These are phyloP conservation scores for Torymus texanus DNA, from an alignment of 2,888 invertebrate species.

Conservation along the genomic window DNA sequence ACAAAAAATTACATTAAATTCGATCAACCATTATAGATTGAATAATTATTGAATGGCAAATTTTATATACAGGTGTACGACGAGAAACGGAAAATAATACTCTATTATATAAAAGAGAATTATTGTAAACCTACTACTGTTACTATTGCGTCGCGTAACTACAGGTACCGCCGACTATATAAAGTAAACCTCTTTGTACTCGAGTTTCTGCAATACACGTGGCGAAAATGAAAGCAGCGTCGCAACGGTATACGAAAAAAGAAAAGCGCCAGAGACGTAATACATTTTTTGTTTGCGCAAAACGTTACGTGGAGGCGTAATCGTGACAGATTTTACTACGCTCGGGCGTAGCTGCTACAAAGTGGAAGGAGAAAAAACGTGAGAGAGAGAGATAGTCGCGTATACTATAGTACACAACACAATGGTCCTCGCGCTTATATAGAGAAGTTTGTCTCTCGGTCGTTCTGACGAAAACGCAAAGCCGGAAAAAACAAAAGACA, in stretches of 20 bases:
- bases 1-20: no score
- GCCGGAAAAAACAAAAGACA: conserved; percentile 32
- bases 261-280: conserved; percentile 5
- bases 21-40: no score
- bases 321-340: conserved; percentile 56
- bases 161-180: neutral
- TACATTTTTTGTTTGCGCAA: conserved; percentile 41
- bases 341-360: no score
- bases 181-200: conserved; percentile 34
- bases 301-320: conserved; percentile 43
- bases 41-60: no score
- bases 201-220: conserved; percentile 9
- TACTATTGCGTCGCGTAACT: no score
- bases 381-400: no score
- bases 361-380: no score
- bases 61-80: neutral
- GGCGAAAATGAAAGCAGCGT: conserved; percentile 10
- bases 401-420: no score
- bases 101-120: conserved; percentile 12
- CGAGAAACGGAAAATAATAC: neutral
- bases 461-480: no score
- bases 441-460: no score
- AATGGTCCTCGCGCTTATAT: no score
- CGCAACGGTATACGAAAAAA: conserved; percentile 35
- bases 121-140: conserved; percentile 14